Conservation (phyloP, 2,888 invertebrate species). For the Merodon equestris region DNA sequence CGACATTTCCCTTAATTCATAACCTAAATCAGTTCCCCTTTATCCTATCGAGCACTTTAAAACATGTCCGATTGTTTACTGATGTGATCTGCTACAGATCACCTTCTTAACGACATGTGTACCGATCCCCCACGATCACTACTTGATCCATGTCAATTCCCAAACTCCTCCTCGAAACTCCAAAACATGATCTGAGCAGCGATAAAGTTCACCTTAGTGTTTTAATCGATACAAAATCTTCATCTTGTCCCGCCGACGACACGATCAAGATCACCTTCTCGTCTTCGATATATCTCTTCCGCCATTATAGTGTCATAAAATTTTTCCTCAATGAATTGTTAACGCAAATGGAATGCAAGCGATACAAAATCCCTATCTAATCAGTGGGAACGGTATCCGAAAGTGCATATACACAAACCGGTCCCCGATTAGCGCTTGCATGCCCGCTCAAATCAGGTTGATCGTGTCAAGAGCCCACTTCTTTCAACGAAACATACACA, state of each 20-base stretch:
- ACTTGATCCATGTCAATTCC: no score
- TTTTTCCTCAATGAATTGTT: slow-evolving; percentile 43
- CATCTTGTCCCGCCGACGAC: slow-evolving; percentile 43
- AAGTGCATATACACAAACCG: slow-evolving; percentile 3
- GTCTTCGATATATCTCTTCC: slow-evolving; percentile 50
- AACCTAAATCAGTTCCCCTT: no score
- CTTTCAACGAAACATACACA: slow-evolving; percentile 12
- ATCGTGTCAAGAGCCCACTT: slow-evolving; percentile 43
- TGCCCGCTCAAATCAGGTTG: slow-evolving; percentile 35
- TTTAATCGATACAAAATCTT: slow-evolving; percentile 62
- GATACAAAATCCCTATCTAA: neutral
- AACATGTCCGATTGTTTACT: no score
- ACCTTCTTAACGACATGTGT: no score
- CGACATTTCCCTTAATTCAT: no score
- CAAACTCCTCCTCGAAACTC: no score
- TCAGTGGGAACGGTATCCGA: neutral
- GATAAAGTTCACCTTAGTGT: slow-evolving; percentile 54
- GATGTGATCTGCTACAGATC: no score
- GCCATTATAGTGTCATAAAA: no score
- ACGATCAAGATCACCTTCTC: slow-evolving; percentile 26
- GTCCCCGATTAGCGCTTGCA: slow-evolving; percentile 23
- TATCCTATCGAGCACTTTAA: no score
- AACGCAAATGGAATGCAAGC: slow-evolving; percentile 12
- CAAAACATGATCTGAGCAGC: slow-evolving; percentile 37
- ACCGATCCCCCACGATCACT: no score